Conservation (phyloP, 2,797 vertebrate species). For the Gouania willdenowi region DNA sequence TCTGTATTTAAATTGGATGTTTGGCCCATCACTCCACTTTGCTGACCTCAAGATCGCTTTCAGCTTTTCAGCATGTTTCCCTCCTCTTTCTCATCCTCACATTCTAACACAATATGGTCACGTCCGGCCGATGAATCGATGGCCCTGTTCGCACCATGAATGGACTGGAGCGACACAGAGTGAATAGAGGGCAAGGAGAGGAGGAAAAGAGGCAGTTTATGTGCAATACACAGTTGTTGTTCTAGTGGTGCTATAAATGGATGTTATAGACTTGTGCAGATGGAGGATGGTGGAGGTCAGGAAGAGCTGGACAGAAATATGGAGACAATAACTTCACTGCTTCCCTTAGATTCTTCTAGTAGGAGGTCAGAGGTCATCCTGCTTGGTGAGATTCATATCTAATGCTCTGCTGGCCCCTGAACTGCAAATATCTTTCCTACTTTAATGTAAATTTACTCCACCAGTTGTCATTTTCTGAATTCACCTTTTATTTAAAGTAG, state of each 20-base stretch:
- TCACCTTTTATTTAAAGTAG: no score
- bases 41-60: constrained; percentile 46
- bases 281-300: constrained; percentile 60
- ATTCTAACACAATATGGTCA: constrained; percentile 67
- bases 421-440: no score
- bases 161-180: constrained; percentile 33
- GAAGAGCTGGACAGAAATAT: constrained; percentile 44
- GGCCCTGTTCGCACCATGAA: constrained; percentile 65
- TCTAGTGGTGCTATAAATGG: constrained; percentile 49
- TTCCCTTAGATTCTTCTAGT: constrained; percentile 49
- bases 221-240: constrained; percentile 37
- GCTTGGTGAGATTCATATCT: constrained; percentile 64
- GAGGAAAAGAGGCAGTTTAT: constrained; percentile 53
- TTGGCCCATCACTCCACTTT: constrained; percentile 22
- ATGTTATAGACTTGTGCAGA: constrained; percentile 58
- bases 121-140: constrained; percentile 63
- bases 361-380: constrained; percentile 50
- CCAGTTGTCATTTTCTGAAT: no score
- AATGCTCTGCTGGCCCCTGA: constrained; percentile 56
- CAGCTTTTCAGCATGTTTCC: constrained; percentile 28
- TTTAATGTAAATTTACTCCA: no score
- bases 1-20: constrained; percentile 12
- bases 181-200: constrained; percentile 29
- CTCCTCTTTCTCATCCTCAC: constrained; percentile 42
- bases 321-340: constrained; percentile 56